Percentiles rank a stretch among this genome's conserved stretches.
Conservation (phyloP, 2,888 invertebrate species). For the Callyntrura sp. region DNA sequence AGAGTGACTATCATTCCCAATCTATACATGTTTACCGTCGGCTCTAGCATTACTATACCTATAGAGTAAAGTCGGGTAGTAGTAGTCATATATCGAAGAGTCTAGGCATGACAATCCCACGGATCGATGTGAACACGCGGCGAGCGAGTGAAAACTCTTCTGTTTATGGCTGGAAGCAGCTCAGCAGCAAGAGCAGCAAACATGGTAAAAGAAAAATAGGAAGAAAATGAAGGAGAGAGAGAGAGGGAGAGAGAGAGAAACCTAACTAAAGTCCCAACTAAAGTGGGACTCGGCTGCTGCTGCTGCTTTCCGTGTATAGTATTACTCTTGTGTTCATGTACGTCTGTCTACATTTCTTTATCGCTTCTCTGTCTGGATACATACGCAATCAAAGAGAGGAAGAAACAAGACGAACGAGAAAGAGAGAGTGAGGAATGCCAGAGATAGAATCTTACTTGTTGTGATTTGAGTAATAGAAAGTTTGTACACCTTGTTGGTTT, state of each 20-base stretch:
- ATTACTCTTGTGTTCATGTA: neutral
- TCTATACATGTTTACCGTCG: no score
- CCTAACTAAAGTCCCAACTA: neutral
- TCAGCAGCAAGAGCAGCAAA: neutral
- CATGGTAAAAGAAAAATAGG: conserved; percentile 22
- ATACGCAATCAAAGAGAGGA: neutral
- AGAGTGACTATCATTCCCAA: no score
- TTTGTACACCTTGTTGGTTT: conserved; percentile 14
- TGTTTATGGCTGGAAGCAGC: conserved; percentile 58
- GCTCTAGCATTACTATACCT: no score
- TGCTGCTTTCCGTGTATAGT: no score
- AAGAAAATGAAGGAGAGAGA: no score
- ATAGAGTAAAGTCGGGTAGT: neutral
- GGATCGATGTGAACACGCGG: conserved; percentile 83
- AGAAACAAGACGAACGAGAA: conserved; percentile 7
- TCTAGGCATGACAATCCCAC: conserved; percentile 71
- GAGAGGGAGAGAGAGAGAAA: conserved; percentile 40
- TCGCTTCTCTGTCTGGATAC: neutral
- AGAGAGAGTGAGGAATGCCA: conserved; percentile 9
- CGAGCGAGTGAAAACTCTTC: conserved; percentile 82
- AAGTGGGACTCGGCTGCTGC: conserved; percentile 38
- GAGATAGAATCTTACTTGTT: conserved; percentile 27
- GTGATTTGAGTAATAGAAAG: neutral
- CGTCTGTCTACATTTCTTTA: neutral
- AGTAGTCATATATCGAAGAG: neutral